Base-by-base conservation (phyloP, 2,113 vertebrate genomes). In the Paramisgurnus dabryanus region DNA sequence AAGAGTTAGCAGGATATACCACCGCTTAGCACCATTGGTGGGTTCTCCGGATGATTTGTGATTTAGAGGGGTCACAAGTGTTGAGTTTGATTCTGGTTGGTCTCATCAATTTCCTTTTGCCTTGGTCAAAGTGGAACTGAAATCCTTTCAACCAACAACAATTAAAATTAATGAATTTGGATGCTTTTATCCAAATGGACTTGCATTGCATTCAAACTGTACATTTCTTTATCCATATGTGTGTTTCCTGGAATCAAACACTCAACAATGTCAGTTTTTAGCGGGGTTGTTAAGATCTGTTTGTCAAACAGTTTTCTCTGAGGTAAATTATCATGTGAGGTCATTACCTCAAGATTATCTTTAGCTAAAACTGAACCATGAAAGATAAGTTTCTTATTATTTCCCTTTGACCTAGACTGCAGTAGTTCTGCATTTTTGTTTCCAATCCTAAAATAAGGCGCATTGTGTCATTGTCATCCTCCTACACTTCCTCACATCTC, bases 401-500 rank as follows among this genome's bases (percentile, higher is more conserved):
- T n/a, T 43, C 66, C 41, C 18, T 47, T 47, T 67, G n/a, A 22
- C 41, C 47, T 18, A 6, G 8, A 49, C n/a, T 49, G 41, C 5
- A 68, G n/a, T 3, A 22, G 67, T 12, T 22, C 43, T 49, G 10
- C 18, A 49, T 0, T 15, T 27, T 45, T 68, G n/a, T 67, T 67
- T 67, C 65, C 27, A 34, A 34, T 34, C 27, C 27, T 34, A 41
- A 68, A 68, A 49, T 27, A 49, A 50, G 18, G 45, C 18, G 13
- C 18, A 68, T 68, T 47, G 22, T 68, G 18, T 68, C 11, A 34
- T 69, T 69, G 45, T 69, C 67, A 7, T 69, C 67, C 22, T 69
- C 45, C 45, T 69, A 69, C 67, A 7, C 67, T 69, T 69, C 67
- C 45, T 69, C 11, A 69, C 67, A 50, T 69, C 67, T 69, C 9